Evolutionary conservation across 2,888 invertebrate genomes (phyloP).

Genomic region (Neoaliturus tenellus): DNA sequence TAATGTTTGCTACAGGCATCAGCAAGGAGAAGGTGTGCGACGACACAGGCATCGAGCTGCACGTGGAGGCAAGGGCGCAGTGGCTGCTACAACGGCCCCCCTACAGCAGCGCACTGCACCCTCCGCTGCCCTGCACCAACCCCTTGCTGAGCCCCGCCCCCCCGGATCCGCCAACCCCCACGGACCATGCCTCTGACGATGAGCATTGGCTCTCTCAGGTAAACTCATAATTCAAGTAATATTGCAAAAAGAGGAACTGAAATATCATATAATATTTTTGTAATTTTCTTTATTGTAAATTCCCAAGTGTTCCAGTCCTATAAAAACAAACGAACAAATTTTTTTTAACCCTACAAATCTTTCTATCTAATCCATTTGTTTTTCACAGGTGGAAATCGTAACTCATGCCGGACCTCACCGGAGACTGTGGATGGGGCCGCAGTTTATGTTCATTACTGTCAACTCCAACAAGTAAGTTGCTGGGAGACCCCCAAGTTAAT

Average conservation of each 20-base stretch:
- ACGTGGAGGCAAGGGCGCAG: slow-evolving; percentile 91
- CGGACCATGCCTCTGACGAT: slow-evolving; percentile 71
- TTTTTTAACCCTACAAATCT: no score
- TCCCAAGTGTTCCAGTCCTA: no score
- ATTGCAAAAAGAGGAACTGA: no score
- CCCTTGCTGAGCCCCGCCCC: slow-evolving; percentile 70
- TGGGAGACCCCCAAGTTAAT: no score
- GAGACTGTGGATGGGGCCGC: slow-evolving; percentile 99
- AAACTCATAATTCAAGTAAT: no score
- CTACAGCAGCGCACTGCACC: slow-evolving; percentile 77
- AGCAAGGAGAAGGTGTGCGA: slow-evolving; percentile 92
- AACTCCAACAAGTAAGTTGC: slow-evolving; percentile 73
- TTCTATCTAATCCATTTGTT: no score
- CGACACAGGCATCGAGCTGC: slow-evolving; percentile 90
- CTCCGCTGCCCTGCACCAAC: slow-evolving; percentile 85
- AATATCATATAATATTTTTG: no score
- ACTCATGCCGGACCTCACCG: slow-evolving; percentile 98
- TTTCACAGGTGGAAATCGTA: slow-evolving; percentile 91
- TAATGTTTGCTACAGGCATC: no score
- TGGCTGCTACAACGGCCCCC: slow-evolving; percentile 88
- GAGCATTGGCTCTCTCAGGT: slow-evolving; percentile 92
- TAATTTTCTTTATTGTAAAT: no score
- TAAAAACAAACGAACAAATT: no score
- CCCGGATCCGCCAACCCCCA: slow-evolving; percentile 67
- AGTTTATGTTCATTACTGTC: slow-evolving; percentile 97